Percentiles rank a stretch among this genome's conserved stretches.
These are phyloP conservation scores for Hippocampus guttulatus DNA, from an alignment of 2,113 vertebrate species.

Conservation along the genomic window DNA sequence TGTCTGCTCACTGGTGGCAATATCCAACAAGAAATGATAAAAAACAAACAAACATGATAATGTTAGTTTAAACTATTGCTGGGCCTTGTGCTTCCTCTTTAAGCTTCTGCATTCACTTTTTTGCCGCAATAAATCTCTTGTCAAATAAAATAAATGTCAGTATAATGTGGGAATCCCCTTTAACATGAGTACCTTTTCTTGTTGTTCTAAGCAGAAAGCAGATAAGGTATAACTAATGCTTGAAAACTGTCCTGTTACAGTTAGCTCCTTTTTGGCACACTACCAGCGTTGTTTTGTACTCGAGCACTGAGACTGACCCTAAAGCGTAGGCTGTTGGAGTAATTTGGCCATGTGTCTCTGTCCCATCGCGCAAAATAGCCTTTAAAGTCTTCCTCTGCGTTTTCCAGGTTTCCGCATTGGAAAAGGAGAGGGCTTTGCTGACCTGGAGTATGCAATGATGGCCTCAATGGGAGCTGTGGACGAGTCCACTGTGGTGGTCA, in stretches of 20 bases:
- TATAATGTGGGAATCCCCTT: background rate
- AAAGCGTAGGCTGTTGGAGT: background rate
- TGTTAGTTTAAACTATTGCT: background rate
- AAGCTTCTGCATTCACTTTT: background rate
- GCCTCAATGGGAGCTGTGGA: conserved; percentile 82
- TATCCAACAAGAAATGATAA: background rate
- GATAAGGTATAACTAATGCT: background rate
- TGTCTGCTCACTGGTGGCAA: background rate
- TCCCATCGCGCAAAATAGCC: background rate
- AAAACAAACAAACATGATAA: background rate
- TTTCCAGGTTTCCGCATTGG: conserved; percentile 87
- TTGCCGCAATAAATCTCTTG: background rate
- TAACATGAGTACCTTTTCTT: background rate
- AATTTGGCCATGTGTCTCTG: background rate
- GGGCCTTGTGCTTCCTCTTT: background rate
- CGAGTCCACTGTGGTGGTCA: conserved; percentile 81
- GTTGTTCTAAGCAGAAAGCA: background rate
- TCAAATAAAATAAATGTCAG: background rate
- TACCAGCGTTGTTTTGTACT: background rate
- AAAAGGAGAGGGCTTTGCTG: conserved; percentile 94
- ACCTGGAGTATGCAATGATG: conserved; percentile 97
- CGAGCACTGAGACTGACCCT: background rate
- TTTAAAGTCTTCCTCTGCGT: background rate
- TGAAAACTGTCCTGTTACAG: background rate
- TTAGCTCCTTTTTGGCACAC: background rate